These are phyloP conservation scores for Ylistrum balloti DNA, from an alignment of 1,140 invertebrate genomes.

Conservation along the genomic window DNA sequence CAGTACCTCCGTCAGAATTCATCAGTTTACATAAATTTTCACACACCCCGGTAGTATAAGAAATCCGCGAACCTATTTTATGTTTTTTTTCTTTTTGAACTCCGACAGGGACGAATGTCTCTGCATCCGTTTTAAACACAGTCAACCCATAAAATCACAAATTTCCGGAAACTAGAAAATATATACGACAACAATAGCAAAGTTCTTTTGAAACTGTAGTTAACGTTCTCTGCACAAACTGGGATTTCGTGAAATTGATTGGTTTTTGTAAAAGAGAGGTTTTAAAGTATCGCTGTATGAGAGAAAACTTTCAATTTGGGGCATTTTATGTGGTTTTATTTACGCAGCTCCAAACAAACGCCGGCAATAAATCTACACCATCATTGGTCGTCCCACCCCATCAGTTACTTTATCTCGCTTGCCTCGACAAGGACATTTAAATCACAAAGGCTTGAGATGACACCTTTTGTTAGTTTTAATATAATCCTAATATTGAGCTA, in stretches of 20 bases:
- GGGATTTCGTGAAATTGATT: conserved; percentile 32
- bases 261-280: conserved; percentile 22
- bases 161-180: conserved; percentile 35
- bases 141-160: neutral
- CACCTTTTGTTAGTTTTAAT: no score
- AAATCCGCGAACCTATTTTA: neutral
- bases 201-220: neutral
- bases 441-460: neutral
- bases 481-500: no score
- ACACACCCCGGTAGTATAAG: neutral
- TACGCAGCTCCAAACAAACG: conserved; percentile 8
- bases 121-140: neutral
- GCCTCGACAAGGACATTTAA: neutral
- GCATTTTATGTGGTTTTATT: conserved; percentile 3
- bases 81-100: conserved; percentile 18
- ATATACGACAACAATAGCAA: neutral
- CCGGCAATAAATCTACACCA: neutral
- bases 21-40: neutral
- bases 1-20: neutral
- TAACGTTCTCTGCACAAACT: neutral
- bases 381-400: neutral
- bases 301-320: conserved; percentile 21
- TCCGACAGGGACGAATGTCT: neutral
- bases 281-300: neutral
- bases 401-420: neutral